Base-by-base conservation (phyloP, 2,888 invertebrate genomes). In the Chromoteleia sp. region DNA sequence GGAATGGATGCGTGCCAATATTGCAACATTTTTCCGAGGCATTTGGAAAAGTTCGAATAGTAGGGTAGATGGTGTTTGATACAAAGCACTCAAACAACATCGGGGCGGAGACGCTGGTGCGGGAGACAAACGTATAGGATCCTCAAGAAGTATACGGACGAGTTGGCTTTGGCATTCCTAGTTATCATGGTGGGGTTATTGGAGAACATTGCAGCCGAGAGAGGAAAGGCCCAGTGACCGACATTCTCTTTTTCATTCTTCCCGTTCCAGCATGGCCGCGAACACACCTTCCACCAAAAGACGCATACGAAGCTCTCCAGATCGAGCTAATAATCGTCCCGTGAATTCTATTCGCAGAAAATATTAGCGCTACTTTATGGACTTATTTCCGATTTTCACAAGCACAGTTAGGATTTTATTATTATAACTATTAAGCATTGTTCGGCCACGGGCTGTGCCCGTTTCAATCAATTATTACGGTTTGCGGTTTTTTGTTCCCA, bases 211-310 rank as follows among this genome's bases (percentile, higher is more conserved):
- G 79, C 80, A 78, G 78, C 45, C 56, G 82, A 78, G 82, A 80
- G 80, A 84, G 81, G 83, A 84, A 84, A 87, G 89, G 85, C 88
- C 88, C 85, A 87, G 86, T 89, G 89, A 89, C 89, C 89, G 88
- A 88, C 86, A 89, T 89, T 88, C 87, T 84, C 85, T 82, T 83
- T 83, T 84, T 85, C 85, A 85, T 86, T 85, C 87, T 87, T 86
- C 84, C 85, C 85, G 86, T 85, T 84, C 80, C 84, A 86, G 78
- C 78, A 83, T 83, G 81, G 76, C 83, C 84, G 84, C 83, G 84
- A 85, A 67, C 76, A 61, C 76, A 61, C 61, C 85, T 85, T 84
- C 75, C 83, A 80, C 75, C 59, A 71, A 70, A 78, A 82, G 79
- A 58, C 67, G 71, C 71, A 39, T 41, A 54, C 67, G 61, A 29